phyloP scores from a whole-genome alignment of 2,797 vertebrate species.

The Delichon dasypus region DNA sequence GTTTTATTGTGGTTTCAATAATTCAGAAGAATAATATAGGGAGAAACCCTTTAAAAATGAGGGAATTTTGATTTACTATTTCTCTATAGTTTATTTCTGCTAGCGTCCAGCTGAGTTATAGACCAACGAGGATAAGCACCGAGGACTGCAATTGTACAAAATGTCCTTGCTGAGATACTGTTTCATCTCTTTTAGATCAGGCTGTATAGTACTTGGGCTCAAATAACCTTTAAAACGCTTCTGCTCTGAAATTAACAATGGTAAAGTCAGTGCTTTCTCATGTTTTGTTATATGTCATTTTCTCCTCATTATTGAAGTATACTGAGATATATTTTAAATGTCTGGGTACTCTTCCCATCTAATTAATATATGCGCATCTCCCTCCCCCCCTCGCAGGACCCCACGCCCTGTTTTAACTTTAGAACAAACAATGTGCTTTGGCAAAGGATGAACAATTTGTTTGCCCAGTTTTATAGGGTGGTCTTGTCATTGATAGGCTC shows the following conservation, averaged over 20 bases:
- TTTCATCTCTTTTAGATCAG: conserved; percentile 10
- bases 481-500: not conserved
- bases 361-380: not conserved
- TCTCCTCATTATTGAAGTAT: not conserved
- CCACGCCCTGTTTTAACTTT: not conserved
- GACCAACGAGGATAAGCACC: not conserved
- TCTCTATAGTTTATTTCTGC: not conserved
- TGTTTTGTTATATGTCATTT: not conserved
- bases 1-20: not conserved
- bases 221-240: conserved; percentile 1
- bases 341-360: not conserved
- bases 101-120: conserved; percentile 21
- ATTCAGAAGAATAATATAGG: not conserved
- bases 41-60: conserved; percentile 1
- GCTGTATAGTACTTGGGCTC: not conserved
- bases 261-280: not conserved
- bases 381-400: rapidly evolving
- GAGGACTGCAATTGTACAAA: conserved; percentile 1
- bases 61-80: not conserved
- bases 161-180: conserved; percentile 22
- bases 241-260: not conserved
- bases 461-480: not conserved
- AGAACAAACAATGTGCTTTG: not conserved
- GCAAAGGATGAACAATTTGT: not conserved
- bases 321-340: not conserved